Percentiles rank a stretch among this genome's conserved stretches.
phyloP scores from a whole-genome alignment of 2,888 invertebrate species.

The Ornithoptera alexandrae region DNA sequence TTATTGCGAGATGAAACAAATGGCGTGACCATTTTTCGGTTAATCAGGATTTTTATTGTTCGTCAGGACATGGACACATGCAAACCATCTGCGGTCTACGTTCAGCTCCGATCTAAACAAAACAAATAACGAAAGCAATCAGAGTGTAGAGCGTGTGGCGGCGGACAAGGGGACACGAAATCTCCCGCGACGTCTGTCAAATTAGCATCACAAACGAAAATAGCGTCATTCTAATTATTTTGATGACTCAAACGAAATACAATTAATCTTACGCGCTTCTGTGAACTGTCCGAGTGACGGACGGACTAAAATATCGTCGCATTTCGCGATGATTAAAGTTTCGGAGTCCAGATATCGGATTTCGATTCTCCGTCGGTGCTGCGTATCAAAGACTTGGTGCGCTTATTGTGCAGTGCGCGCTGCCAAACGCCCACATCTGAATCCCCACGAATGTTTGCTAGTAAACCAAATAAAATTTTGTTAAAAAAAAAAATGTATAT shows the following conservation, averaged over 20 bases:
- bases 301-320: slow-evolving; percentile 78
- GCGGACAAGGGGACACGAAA: slow-evolving; percentile 68
- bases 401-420: slow-evolving; percentile 47
- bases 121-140: slow-evolving; percentile 68
- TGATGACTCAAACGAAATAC: slow-evolving; percentile 80
- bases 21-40: slow-evolving; percentile 14
- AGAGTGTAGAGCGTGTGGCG: slow-evolving; percentile 53
- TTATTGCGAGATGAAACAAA: slow-evolving; percentile 39
- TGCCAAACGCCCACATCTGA: neutral
- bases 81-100: slow-evolving; percentile 35
- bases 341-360: slow-evolving; percentile 72
- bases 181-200: slow-evolving; percentile 80
- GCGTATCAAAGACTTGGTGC: slow-evolving; percentile 76
- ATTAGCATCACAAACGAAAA: slow-evolving; percentile 79
- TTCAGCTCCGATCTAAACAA: slow-evolving; percentile 36
- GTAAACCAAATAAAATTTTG: neutral
- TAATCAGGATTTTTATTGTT: slow-evolving; percentile 12
- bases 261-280: slow-evolving; percentile 78
- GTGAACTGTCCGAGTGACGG: slow-evolving; percentile 78
- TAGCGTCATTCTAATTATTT: slow-evolving; percentile 81
- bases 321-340: slow-evolving; percentile 78
- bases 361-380: slow-evolving; percentile 77
- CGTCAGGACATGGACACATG: slow-evolving; percentile 26
- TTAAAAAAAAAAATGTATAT: neutral
- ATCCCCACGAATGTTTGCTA: neutral